Evolutionary conservation across 2,113 vertebrate species (phyloP).

Genomic region (Crocuta crocuta): DNA sequence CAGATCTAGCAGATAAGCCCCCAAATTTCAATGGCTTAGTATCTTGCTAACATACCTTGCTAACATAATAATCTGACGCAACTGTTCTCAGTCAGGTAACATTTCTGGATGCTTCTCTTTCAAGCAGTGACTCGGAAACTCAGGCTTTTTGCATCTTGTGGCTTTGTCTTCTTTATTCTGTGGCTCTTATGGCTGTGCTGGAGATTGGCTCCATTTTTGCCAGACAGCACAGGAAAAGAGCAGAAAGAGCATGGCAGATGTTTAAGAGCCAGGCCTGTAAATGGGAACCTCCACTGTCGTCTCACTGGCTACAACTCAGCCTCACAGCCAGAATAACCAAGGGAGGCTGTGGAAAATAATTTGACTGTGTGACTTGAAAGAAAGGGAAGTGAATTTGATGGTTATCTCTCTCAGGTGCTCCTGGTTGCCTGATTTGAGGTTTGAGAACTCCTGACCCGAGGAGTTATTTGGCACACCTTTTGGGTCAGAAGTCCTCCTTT

Average conservation of each 20-base stretch:
- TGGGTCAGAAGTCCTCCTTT: neutral
- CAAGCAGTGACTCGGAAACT: neutral
- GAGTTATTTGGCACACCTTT: neutral
- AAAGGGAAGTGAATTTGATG: neutral
- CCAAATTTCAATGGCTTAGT: neutral
- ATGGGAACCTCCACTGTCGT: neutral
- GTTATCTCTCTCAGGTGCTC: neutral
- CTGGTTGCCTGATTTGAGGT: neutral
- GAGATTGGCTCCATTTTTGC: neutral
- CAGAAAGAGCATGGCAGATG: neutral
- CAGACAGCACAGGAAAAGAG: neutral
- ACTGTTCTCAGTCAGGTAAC: neutral
- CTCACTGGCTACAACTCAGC: neutral
- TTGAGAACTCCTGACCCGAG: neutral
- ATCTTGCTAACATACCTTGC: neutral
- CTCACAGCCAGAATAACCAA: neutral
- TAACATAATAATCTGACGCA: neutral
- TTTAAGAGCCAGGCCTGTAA: neutral
- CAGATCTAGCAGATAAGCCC: neutral
- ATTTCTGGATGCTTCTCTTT: neutral
- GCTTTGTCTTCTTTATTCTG: neutral
- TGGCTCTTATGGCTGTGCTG: neutral
- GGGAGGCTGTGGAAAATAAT: neutral
- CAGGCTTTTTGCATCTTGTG: neutral
- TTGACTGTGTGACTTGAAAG: neutral